Base-by-base conservation (phyloP, 2,113 vertebrate species). In the Albula glossodonta region DNA sequence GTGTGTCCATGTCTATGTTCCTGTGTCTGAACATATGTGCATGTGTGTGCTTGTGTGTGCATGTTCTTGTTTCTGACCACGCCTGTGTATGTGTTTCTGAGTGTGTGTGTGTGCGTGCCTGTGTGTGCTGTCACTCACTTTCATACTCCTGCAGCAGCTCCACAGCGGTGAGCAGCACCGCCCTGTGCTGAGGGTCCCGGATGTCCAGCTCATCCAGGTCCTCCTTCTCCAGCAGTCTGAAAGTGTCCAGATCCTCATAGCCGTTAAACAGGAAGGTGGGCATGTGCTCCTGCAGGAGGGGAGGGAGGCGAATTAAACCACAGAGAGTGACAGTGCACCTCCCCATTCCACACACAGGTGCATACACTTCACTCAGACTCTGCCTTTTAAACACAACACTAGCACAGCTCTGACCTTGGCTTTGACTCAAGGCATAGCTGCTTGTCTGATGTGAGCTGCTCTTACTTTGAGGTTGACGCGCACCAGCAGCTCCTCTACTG, bases 181-280 rank as follows among this genome's bases (percentile, higher is more conserved):
- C 97, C 92, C 97, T 95, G 91, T 99, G 97, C 80, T 98, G 96
- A 1, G 97, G 93, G 91, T 99, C 97, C 83, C 92, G 93, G 89
- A 99, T 99, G 85, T 98, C 97, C 89, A 99, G 92, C 91, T 99
- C 98, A 11, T 99, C 97, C 93, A 99, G 92, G 91, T 99, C 98
- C 90, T 99, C 98, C 89, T 99, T 97, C 91, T 99, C 98, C 88
- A 99, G 92, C 87, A 99, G 94, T 88, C 98, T 98, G 89, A 99
- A 99, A 1, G 98, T 99, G 89, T 99, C 97, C 91, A 99, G 90
- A 88, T 99, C 98, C 92, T 99, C 98, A 66, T 99, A 99, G 1
- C 98, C 98, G 74, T 99, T 99, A 87, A 99, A 98, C 11, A 99
- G 92, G 92, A 99, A 99, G 6, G 98, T 99, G 81, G 98, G 97